Base-by-base conservation (phyloP, 2,888 invertebrate genomes). In the Penaeus monodon region DNA sequence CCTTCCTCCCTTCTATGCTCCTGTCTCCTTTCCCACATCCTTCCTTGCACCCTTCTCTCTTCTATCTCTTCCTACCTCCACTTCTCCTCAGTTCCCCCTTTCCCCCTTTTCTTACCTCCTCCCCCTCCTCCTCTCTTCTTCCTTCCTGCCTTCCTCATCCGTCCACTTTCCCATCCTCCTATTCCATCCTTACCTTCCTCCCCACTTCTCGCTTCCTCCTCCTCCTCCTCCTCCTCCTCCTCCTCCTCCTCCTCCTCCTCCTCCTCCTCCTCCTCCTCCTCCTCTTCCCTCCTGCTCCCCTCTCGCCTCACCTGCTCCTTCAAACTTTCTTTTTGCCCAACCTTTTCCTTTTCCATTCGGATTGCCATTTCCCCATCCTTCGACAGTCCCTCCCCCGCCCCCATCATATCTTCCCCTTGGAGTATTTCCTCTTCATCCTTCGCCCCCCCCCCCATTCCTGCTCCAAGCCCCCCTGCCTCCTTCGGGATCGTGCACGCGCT, bases 81-180 rank as follows among this genome's bases (percentile, higher is more conserved):
- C 33, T 44, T 33, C 14, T n/a, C 38, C 17, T 33, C 44, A 44
- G 29, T 49, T 12, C 68, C 20, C 1, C 27, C 57, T 65, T 38
- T 80, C 80, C 17, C 4, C 14, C 38, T 65, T 49, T 68, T 49
- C 49, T 68, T 29, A 66, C 68, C 68, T 29, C 81, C 44, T 68
- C 38, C 24, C 44, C 12, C 57, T 68, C 68, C 44, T 57, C 24
- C 49, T 68, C 49, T 33, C 38, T 68, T 27, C 44, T 33, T 68
- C 68, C 65, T 33, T 44, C 27, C 68, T n/a, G 33, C 81, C 44
- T 65, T 49, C 44, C 73, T 70, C 73, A 27, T 57, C 57, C 73
- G 44, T 73, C n/a, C 44, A 27, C 73, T 24, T 27, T 20, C 29
- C 57, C 33, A 12, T 49, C 57, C n/a, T 22, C 29, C 20, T 44